phyloP scores from a whole-genome alignment of 2,797 vertebrate species.

The Babyrousa celebensis region DNA sequence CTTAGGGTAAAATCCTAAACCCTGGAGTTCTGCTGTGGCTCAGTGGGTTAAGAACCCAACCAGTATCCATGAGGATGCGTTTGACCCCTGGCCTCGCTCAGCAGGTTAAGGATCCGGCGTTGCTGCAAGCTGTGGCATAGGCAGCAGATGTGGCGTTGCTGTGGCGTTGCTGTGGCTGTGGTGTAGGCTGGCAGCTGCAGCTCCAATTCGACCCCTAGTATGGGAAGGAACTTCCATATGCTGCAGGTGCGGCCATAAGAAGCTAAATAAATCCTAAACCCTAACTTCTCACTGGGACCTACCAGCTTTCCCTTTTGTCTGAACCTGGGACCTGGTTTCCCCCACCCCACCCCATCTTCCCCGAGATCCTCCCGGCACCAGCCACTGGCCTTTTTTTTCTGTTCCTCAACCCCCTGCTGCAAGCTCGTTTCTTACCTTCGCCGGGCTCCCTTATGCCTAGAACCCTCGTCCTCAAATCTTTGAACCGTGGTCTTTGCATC shows the following conservation, averaged over 20 bases:
- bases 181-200: no score
- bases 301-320: background rate
- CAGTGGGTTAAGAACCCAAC: no score
- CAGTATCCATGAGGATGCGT: no score
- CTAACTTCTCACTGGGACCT: background rate
- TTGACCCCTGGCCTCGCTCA: no score
- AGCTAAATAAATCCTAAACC: background rate
- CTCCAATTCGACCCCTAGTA: no score
- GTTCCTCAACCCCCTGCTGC: background rate
- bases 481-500: background rate
- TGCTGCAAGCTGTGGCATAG: no score
- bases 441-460: background rate
- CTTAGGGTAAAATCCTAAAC: background rate
- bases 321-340: background rate
- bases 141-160: no score
- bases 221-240: no score
- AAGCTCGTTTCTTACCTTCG: background rate
- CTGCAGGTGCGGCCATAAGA: no score
- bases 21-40: no score
- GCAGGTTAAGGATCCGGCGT: no score
- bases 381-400: background rate
- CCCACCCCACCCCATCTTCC: background rate
- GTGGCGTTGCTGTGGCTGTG: no score
- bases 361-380: fast-evolving
- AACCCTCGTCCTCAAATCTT: background rate